A percentile compares a stretch with the other conserved stretches of the same genome.
Conservation (phyloP, 2,113 vertebrate genomes). For the Misgurnus anguillicaudatus region DNA sequence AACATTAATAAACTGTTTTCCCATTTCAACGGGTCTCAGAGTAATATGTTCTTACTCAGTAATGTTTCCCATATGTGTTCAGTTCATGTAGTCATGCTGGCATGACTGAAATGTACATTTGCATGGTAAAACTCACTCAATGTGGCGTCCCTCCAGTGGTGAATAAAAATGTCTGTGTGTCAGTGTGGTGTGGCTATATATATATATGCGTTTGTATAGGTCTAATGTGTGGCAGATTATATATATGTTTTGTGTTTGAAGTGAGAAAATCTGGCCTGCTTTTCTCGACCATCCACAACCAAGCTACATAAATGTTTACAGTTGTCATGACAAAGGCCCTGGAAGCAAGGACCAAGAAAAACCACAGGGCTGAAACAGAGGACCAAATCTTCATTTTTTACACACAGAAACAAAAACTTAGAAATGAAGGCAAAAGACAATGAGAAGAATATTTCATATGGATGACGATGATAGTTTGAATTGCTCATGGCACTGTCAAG, state of each 20-base stretch:
- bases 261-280: conserved; percentile 5
- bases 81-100: conserved; percentile 8
- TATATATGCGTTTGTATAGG: not conserved
- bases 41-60: conserved; percentile 28
- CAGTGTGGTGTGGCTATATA: not conserved
- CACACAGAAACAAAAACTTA: not conserved
- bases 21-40: conserved; percentile 4
- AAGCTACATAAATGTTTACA: conserved; percentile 50
- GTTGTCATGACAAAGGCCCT: conserved; percentile 44
- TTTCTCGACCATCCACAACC: conserved; percentile 23
- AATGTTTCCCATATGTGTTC: conserved; percentile 43
- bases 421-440: not conserved
- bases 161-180: conserved; percentile 15
- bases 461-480: not conserved
- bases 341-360: conserved; percentile 28
- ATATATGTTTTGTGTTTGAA: not conserved
- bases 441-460: not conserved
- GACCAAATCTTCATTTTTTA: conserved; percentile 1
- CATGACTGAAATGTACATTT: conserved; percentile 21
- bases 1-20: conserved; percentile 14
- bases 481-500: no score
- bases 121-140: conserved; percentile 2
- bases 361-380: conserved; percentile 7
- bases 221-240: not conserved
- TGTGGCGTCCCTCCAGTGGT: conserved; percentile 26